Evolutionary conservation across 2,888 invertebrate genomes (phyloP).

Genomic region (Drosophila lacicola): DNA sequence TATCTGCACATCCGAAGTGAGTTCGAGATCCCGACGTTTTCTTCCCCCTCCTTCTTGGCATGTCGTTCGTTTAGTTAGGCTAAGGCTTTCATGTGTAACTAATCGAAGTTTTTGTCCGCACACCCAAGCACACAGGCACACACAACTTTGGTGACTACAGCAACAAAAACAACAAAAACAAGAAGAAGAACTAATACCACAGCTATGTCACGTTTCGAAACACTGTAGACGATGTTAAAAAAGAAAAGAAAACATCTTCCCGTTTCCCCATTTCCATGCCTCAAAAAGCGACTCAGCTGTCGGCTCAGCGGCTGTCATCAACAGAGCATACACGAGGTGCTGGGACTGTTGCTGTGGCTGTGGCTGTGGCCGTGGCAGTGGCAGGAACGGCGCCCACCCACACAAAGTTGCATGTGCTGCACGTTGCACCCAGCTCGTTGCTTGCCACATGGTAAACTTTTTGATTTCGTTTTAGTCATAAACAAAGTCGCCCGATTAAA

Average conservation of each 20-base stretch:
- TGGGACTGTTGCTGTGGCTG: background rate
- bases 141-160: conserved; percentile 20
- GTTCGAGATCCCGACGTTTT: conserved; percentile 79
- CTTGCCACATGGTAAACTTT: conserved; percentile 62
- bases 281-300: conserved; percentile 31
- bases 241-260: conserved; percentile 14
- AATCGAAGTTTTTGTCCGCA: conserved; percentile 59
- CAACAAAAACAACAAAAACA: conserved; percentile 9
- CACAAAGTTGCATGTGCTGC: conserved; percentile 63
- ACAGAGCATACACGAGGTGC: conserved; percentile 22
- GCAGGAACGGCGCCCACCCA: conserved; percentile 7
- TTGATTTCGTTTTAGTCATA: conserved; percentile 66
- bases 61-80: conserved; percentile 38
- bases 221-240: conserved; percentile 38
- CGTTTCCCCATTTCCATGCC: conserved; percentile 20
- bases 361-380: background rate
- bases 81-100: conserved; percentile 64
- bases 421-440: conserved; percentile 50
- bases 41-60: conserved; percentile 31
- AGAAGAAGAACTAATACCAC: conserved; percentile 18
- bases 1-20: conserved; percentile 90
- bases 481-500: conserved; percentile 65
- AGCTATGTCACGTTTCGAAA: conserved; percentile 56
- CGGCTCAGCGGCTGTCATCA: conserved; percentile 47
- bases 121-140: conserved; percentile 6